Conservation (phyloP, 2,888 invertebrate species). For the Pammene aurita region DNA sequence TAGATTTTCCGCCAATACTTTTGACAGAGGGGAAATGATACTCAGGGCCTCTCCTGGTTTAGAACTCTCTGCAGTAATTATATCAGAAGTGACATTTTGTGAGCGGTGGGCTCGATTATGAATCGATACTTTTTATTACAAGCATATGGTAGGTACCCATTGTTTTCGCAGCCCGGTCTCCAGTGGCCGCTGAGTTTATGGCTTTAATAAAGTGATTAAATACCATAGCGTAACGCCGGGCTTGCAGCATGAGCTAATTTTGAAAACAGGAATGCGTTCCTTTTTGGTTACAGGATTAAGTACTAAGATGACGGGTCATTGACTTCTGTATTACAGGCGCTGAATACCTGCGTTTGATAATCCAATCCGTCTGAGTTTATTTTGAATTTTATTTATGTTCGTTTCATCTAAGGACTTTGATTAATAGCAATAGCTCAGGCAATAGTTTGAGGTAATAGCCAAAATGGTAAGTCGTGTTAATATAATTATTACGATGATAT, state of each 20-base stretch:
- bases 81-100: constrained; percentile 66
- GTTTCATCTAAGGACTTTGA: no score
- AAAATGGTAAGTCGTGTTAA: no score
- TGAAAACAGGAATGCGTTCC: constrained; percentile 57
- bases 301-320: constrained; percentile 50
- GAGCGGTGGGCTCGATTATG: constrained; percentile 56
- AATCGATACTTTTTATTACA: constrained; percentile 70
- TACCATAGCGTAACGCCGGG: constrained; percentile 67
- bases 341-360: neutral
- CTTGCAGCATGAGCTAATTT: constrained; percentile 67
- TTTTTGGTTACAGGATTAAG: constrained; percentile 45
- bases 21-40: no score
- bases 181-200: constrained; percentile 61
- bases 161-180: constrained; percentile 62
- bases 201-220: constrained; percentile 77
- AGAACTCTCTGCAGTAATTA: no score
- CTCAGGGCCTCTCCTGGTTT: no score
- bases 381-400: neutral
- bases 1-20: no score
- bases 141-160: constrained; percentile 63
- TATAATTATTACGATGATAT: no score
- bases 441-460: no score
- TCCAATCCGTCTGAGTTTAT: neutral
- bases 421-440: no score
- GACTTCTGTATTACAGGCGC: constrained; percentile 45